Evolutionary conservation across 2,113 vertebrate species (phyloP).

Genomic region (Hystrix cristata): DNA sequence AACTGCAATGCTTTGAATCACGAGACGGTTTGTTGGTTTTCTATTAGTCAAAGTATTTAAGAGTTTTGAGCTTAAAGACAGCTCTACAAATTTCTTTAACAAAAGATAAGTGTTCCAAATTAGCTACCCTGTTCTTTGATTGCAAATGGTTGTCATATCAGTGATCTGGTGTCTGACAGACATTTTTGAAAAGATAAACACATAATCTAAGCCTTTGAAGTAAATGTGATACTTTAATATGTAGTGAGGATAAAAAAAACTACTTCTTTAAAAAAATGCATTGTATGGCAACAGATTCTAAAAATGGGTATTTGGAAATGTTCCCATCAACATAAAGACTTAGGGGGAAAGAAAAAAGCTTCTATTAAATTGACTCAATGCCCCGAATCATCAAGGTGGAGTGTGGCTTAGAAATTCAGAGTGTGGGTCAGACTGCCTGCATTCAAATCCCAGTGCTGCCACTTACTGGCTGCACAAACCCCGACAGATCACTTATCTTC

Average conservation of each 20-base stretch:
- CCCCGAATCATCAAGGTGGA: neutral
- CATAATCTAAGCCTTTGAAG: neutral
- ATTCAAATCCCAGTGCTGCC: neutral
- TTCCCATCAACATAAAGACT: neutral
- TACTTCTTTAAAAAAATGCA: neutral
- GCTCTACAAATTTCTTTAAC: slow-evolving; percentile 5
- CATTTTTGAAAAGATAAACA: slow-evolving; percentile 41
- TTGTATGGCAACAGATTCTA: neutral
- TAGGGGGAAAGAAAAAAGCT: neutral
- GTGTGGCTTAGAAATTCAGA: neutral
- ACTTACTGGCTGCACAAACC: neutral
- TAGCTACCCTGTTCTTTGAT: neutral
- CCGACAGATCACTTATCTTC: neutral
- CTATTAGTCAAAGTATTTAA: neutral
- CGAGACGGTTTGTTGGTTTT: neutral
- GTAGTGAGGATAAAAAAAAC: neutral
- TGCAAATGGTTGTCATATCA: slow-evolving; percentile 53
- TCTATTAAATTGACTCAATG: neutral
- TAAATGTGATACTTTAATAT: slow-evolving; percentile 43
- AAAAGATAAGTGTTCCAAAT: slow-evolving; percentile 43
- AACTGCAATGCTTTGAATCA: neutral
- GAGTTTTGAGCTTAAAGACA: slow-evolving; percentile 46
- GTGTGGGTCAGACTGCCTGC: neutral
- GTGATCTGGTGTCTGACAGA: neutral
- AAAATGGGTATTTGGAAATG: slow-evolving; percentile 18